Conservation (phyloP, 2,888 invertebrate genomes). For the Drosophila cyrtoloma region DNA sequence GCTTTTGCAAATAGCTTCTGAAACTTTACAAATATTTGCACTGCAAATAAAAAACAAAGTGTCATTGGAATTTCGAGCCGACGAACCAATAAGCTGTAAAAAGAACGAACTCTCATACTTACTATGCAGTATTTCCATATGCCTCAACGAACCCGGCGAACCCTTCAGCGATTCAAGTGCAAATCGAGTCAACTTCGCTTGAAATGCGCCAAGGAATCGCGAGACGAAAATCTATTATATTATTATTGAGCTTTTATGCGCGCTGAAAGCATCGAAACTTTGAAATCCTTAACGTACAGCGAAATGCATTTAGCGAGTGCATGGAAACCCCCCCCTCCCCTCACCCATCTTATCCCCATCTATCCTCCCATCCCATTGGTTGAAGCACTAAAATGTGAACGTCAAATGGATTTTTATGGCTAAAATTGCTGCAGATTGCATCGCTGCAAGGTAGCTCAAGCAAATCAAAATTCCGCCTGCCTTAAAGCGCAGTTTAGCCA, state of each 20-base stretch:
- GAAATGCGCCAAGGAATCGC: conserved; percentile 49
- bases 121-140: not conserved
- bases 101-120: conserved; percentile 19
- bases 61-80: conserved; percentile 33
- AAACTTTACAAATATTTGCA: conserved; percentile 52
- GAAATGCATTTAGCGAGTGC: conserved; percentile 58
- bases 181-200: conserved; percentile 62
- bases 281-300: conserved; percentile 49
- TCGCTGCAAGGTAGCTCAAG: conserved; percentile 27
- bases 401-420: conserved; percentile 55
- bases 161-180: conserved; percentile 46
- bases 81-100: conserved; percentile 43
- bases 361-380: not conserved
- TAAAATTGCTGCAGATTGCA: conserved; percentile 5
- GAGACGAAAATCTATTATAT: conserved; percentile 59
- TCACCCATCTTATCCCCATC: conserved; percentile 5
- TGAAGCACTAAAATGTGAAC: conserved; percentile 45
- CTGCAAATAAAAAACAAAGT: conserved; percentile 28
- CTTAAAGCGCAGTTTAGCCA: conserved; percentile 57
- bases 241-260: conserved; percentile 71
- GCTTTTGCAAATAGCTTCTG: conserved; percentile 45
- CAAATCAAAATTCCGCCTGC: conserved; percentile 73
- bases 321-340: not conserved
- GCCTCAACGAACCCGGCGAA: not conserved
- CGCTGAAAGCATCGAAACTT: conserved; percentile 49